Percentiles rank a stretch among this genome's conserved stretches.
Conservation (phyloP, 2,888 invertebrate species). For the Seladonia tumulorum region DNA sequence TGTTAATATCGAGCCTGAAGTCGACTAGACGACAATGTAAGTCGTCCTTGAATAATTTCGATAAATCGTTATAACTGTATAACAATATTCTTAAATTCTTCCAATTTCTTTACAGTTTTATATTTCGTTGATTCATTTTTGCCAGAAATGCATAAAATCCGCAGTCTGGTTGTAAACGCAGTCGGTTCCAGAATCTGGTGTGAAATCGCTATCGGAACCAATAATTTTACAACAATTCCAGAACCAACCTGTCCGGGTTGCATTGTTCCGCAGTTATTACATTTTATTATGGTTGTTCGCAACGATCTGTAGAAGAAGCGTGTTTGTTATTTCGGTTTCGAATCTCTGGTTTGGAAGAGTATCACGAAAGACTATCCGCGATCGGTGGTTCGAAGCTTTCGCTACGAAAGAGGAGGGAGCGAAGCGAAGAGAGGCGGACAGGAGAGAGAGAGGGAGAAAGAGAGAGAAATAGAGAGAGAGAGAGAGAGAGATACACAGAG, state of each 20-base stretch:
- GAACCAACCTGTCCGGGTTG: neutral
- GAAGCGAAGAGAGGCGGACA: conserved; percentile 33
- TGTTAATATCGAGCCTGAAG: too few species aligned
- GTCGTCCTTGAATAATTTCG: neutral
- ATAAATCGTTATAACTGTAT: neutral
- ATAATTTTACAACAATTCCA: too few species aligned
- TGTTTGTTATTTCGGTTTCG: neutral
- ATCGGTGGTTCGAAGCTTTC: conserved; percentile 71
- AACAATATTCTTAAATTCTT: too few species aligned
- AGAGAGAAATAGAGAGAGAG: conserved; percentile 13
- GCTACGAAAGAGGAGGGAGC: conserved; percentile 56
- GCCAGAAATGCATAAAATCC: too few species aligned
- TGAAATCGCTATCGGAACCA: too few species aligned
- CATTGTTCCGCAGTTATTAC: neutral
- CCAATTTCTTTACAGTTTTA: too few species aligned
- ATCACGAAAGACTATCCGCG: neutral
- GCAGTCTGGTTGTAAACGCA: too few species aligned
- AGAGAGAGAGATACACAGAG: conserved; percentile 22
- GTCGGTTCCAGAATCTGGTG: too few species aligned
- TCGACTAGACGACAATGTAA: neutral
- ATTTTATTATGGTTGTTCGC: neutral
- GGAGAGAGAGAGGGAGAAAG: conserved; percentile 8
- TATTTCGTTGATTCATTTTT: too few species aligned
- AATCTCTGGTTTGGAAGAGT: neutral
- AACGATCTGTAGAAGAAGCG: neutral